A percentile compares a stretch with the other conserved stretches of the same genome.
Evolutionary conservation across 2,113 vertebrate species (phyloP).

Genomic region (Craseonycteris thonglongyai): DNA sequence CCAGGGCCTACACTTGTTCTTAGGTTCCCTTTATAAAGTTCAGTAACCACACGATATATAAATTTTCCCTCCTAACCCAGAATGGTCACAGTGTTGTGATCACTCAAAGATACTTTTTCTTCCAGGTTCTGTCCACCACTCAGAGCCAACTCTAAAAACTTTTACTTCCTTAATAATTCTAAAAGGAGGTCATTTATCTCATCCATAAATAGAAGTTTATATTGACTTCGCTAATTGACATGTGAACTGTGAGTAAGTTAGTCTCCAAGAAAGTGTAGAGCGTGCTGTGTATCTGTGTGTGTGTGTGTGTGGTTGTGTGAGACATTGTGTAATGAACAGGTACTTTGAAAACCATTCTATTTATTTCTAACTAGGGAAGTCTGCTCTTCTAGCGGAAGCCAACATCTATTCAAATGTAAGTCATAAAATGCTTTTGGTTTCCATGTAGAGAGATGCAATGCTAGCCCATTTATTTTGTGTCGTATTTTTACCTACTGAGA

Average conservation of each 20-base stretch:
- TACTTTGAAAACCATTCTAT: background rate
- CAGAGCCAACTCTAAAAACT: conserved; percentile 36
- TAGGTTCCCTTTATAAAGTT: conserved; percentile 63
- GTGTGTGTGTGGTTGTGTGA: background rate
- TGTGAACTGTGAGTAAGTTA: conserved; percentile 8
- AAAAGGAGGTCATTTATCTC: conserved; percentile 20
- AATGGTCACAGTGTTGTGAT: conserved; percentile 43
- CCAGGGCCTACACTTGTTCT: conserved; percentile 62
- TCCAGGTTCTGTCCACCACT: background rate
- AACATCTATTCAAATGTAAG: background rate
- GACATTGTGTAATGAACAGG: background rate
- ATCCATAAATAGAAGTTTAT: background rate
- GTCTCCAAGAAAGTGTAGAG: background rate
- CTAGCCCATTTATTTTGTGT: background rate
- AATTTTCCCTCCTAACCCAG: conserved; percentile 45
- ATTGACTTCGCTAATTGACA: background rate
- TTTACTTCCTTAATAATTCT: conserved; percentile 45
- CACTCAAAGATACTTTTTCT: conserved; percentile 37
- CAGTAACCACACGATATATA: conserved; percentile 60
- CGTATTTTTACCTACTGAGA: background rate
- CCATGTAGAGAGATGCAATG: background rate
- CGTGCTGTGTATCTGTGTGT: background rate
- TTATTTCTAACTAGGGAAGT: background rate
- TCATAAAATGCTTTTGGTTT: background rate
- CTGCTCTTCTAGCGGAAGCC: background rate